These are phyloP conservation scores for Platichthys flesus DNA, from an alignment of 2,113 vertebrate species.

Conservation along the genomic window DNA sequence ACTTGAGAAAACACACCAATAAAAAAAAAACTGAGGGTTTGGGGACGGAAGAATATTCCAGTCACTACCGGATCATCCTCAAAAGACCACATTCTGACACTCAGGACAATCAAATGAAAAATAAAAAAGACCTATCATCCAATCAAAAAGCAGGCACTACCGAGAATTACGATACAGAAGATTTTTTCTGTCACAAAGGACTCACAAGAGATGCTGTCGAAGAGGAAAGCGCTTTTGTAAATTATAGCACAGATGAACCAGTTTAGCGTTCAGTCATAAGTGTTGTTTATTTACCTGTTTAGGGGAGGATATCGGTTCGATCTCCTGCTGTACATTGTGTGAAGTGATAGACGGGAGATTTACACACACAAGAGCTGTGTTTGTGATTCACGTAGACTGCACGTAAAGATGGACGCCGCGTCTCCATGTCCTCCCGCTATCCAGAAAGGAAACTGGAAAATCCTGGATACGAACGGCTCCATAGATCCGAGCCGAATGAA, in stretches of 20 bases:
- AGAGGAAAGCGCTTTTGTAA: conserved; percentile 65
- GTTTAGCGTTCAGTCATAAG: conserved; percentile 41
- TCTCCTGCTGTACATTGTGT: conserved; percentile 48
- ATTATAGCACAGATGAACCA: conserved; percentile 57
- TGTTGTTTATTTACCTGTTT: conserved; percentile 48
- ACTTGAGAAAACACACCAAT: conserved; percentile 46
- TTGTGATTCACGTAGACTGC: conserved; percentile 33
- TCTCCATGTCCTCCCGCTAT: neutral
- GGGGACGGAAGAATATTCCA: conserved; percentile 21
- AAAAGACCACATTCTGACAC: conserved; percentile 65
- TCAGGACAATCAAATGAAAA: conserved; percentile 70
- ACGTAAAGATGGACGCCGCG: neutral
- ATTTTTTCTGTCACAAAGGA: conserved; percentile 20
- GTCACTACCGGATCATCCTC: conserved; percentile 47
- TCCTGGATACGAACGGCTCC: too few species aligned
- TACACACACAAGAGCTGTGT: conserved; percentile 51
- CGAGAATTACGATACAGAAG: conserved; percentile 23
- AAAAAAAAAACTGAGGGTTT: conserved; percentile 24
- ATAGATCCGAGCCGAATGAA: too few species aligned
- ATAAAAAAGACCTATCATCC: conserved; percentile 29
- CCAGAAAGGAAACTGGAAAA: too few species aligned
- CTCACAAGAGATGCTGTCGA: conserved; percentile 21
- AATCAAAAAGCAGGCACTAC: conserved; percentile 45
- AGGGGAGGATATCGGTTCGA: conserved; percentile 14
- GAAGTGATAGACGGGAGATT: conserved; percentile 57